phyloP scores from a whole-genome alignment of 2,797 vertebrate genomes.

The Danio tinwini region DNA sequence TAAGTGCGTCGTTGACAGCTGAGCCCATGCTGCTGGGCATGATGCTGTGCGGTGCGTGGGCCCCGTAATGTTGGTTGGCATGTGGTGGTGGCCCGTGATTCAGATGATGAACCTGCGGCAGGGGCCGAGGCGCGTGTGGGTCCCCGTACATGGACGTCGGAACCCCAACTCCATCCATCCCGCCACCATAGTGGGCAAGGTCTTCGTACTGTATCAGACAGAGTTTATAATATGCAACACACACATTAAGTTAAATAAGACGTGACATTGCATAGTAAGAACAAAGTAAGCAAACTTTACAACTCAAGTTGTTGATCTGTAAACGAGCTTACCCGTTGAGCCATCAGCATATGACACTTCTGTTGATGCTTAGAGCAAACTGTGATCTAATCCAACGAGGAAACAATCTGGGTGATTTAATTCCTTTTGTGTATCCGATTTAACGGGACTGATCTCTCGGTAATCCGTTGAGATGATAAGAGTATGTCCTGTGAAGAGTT shows the following conservation, averaged over 20 bases:
- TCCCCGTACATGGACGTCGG: constrained; percentile 93
- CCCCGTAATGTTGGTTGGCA: constrained; percentile 91
- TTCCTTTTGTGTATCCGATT: constrained; percentile 41
- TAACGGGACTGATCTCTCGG: constrained; percentile 28
- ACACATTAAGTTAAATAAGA: neutral
- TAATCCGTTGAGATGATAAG: constrained; percentile 47
- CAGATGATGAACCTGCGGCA: constrained; percentile 91
- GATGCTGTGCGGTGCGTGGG: constrained; percentile 90
- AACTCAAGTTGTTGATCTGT: neutral
- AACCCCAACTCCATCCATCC: constrained; percentile 92
- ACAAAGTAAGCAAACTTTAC: neutral
- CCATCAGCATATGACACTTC: constrained; percentile 84
- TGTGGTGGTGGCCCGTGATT: constrained; percentile 92
- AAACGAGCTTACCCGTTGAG: constrained; percentile 88
- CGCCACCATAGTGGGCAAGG: constrained; percentile 89
- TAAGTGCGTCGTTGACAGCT: constrained; percentile 90
- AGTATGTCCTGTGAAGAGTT: constrained; percentile 36
- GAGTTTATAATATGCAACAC: neutral
- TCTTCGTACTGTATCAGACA: constrained; percentile 88
- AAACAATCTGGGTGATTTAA: constrained; percentile 30
- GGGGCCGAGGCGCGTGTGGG: constrained; percentile 89
- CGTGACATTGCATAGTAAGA: neutral
- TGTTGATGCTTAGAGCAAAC: constrained; percentile 35
- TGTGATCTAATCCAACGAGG: constrained; percentile 14
- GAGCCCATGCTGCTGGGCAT: constrained; percentile 91